Base-by-base conservation (phyloP, 2,888 invertebrate genomes). In the Aleiodes alternator region DNA sequence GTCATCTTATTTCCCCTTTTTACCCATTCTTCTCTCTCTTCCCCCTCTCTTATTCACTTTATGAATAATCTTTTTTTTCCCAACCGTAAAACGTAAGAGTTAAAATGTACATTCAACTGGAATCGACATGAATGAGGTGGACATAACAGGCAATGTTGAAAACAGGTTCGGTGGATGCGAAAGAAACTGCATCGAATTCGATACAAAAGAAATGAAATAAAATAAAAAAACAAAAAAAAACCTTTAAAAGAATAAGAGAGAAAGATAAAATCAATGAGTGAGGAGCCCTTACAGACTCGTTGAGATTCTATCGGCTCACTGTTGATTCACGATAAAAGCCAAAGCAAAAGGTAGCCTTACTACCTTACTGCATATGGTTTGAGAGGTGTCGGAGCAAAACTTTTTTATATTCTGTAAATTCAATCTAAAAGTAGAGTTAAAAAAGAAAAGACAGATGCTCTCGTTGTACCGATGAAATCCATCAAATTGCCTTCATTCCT, bases 71-170 rank as follows among this genome's bases (percentile, higher is more conserved):
- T 43, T 43, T 43, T 43, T 43, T 43, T 43, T 43, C 34, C 34
- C 43, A 43, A 43, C 43, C 43, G 43, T 43, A 43, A 43, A 43
- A 43, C 64, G 43, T 48, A 43, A 64, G 48, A 64, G 64, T 64
- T 64, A 64, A 64, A 64, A 64, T 43, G 64, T 64, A 53, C 53
- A 61, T 61, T 43, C 50, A 55, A 16, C 8, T 56, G 72, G 72
- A 34, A 70, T 75, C 70, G 55, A 70, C 70, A 75, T 75, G 56
- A 75, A 75, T 75, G 70, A 70, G 64, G 16, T 57, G 53, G 55
- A 50, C 68, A 51, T 51, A 68, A 68, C 51, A 51, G 68, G n/a
- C 34, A 14, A 31, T 51, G 43, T 23, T 48, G 68, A 51, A 68
- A 68, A 68, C 68, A 51, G 68, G 68, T 68, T 68, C 34, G 68